These are phyloP conservation scores for Apaloderma vittatum DNA, from an alignment of 2,113 vertebrate genomes.

Conservation along the genomic window DNA sequence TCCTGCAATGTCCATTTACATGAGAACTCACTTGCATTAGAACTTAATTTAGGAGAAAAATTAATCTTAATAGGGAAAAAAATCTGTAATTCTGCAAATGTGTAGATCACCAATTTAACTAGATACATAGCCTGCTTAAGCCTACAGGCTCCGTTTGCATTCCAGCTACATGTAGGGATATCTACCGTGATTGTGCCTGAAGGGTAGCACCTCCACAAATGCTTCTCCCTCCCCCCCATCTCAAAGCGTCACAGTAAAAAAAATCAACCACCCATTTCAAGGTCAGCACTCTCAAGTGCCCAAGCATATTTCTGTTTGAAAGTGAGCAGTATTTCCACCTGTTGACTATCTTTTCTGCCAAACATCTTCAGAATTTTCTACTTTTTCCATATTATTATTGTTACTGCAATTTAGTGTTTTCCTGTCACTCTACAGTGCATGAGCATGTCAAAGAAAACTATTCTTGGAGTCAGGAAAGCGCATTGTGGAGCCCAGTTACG, in stretches of 20 bases:
- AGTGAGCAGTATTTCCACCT: neutral
- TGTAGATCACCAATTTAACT: neutral
- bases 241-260: neutral
- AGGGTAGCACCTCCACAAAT: neutral
- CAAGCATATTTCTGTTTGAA: neutral
- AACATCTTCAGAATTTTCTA: neutral
- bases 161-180: neutral
- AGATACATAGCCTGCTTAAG: neutral
- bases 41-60: neutral
- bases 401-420: neutral
- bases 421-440: neutral
- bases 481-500: neutral
- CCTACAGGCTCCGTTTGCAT: neutral
- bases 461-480: neutral
- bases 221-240: neutral
- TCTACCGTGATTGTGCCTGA: neutral
- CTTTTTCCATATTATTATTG: neutral
- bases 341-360: rapidly evolving
- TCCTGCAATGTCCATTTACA: neutral
- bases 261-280: neutral
- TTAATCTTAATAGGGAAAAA: neutral
- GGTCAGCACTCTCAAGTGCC: neutral
- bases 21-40: neutral
- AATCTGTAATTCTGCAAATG: neutral
- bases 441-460: neutral